Percentiles rank a stretch among this genome's conserved stretches.
phyloP scores from a whole-genome alignment of 92 coral and sea anemone genomes.

The Phenganax subtilis region DNA sequence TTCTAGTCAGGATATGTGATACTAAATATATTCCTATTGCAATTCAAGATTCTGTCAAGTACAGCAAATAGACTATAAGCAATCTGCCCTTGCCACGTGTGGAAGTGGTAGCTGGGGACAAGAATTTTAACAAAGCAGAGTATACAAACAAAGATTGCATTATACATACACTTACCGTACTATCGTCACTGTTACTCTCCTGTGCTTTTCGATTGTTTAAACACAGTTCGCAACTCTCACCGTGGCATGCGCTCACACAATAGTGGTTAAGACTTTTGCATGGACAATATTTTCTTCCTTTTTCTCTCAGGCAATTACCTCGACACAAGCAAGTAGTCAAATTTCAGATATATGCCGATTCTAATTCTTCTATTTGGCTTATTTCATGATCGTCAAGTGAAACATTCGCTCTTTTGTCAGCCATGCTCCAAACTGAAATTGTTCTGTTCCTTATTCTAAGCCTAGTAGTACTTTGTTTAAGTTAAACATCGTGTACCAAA shows the following conservation, averaged over 20 bases:
- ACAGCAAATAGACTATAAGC: not conserved
- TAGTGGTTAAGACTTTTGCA: conserved; percentile 28
- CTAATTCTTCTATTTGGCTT: conserved; percentile 8
- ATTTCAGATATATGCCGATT: conserved; percentile 16
- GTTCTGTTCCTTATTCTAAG: too few species aligned
- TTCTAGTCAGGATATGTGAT: too few species aligned
- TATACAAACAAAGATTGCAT: not conserved
- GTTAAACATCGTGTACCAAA: too few species aligned
- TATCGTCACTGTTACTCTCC: conserved; percentile 18
- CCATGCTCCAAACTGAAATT: not conserved
- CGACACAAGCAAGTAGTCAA: conserved; percentile 36
- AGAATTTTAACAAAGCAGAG: not conserved
- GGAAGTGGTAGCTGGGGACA: too few species aligned
- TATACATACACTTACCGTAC: not conserved
- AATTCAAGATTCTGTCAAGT: too few species aligned
- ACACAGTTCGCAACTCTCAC: not conserved
- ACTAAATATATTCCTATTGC: too few species aligned
- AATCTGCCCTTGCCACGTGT: not conserved
- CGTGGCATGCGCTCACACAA: conserved; percentile 14
- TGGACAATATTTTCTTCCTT: conserved; percentile 40
- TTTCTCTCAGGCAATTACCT: conserved; percentile 30
- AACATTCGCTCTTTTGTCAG: conserved; percentile 1
- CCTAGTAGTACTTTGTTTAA: too few species aligned
- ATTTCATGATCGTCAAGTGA: conserved; percentile 18
- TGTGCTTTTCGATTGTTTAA: conserved; percentile 17